phyloP scores from a whole-genome alignment of 2,113 vertebrate genomes.

The Sialia sialis region DNA sequence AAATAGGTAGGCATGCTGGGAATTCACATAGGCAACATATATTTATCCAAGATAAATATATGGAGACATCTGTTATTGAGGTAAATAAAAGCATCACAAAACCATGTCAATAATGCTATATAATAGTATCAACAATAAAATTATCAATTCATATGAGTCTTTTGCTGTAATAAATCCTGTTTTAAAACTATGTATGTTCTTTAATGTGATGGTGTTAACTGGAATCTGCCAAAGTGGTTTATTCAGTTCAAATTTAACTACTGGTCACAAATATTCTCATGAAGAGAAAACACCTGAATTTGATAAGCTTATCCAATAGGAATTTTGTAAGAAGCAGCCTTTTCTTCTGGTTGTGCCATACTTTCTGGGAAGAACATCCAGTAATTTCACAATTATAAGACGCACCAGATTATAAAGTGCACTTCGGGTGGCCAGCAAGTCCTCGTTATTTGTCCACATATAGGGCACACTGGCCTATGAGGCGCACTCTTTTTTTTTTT shows the following conservation, averaged over 20 bases:
- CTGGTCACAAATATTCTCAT: not conserved
- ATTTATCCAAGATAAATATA: not conserved
- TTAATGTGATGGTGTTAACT: not conserved
- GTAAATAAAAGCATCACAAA: not conserved
- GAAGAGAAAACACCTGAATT: not conserved
- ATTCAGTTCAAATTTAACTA: not conserved
- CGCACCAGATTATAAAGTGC: no score
- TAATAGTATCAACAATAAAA: not conserved
- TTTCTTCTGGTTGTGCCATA: not conserved
- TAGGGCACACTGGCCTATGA: no score
- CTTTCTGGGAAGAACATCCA: not conserved
- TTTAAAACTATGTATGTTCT: not conserved
- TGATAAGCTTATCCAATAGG: not conserved
- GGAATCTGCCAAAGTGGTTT: not conserved
- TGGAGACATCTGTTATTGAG: not conserved
- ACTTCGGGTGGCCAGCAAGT: no score
- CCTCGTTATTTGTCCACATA: no score
- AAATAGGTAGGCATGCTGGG: accelerated
- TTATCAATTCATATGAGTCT: not conserved
- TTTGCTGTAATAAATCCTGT: not conserved
- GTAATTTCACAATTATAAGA: no score
- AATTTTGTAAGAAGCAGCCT: not conserved
- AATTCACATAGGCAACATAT: not conserved
- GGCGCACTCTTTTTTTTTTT: no score
- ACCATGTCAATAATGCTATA: not conserved